Evolutionary conservation across 2,888 invertebrate genomes (phyloP), one percentile per base, ranked within the genome.

Genomic region (Drosophila seclusa): DNA sequence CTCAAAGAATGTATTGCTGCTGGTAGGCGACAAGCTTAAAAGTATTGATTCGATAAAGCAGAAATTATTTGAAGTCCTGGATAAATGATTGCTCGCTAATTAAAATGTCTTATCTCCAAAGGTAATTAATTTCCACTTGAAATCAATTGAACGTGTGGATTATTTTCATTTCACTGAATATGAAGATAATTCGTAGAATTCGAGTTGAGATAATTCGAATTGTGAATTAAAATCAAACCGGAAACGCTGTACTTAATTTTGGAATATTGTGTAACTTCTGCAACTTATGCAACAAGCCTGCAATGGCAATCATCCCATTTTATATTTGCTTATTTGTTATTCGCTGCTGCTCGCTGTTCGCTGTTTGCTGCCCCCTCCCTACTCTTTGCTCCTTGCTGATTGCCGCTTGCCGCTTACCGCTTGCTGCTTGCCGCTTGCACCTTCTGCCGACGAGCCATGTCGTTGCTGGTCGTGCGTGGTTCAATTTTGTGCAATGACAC

Each of bases 401-500:
- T 61, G 2, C 45, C 21, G 16, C 29, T 29, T 18, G n/a, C 34
- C 8, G 4, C 31, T 38, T 29, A 31, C 27, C 11, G 18, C 29
- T 48, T 27, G 34, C 24, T 52, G 10, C 42, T 32, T 27, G 34
- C 24, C 40, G 10, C 42, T 32, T n/a, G 29, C 50, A 36, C 27
- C 45, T 21, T 45, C 21, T 21, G 45, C 21, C 45, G 45, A 45
- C 45, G 45, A 45, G 21, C 45, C 24, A 45, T 18, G 45, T 24
- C 45, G 10, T 29, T 45, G 62, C 38, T 48, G 38, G 38, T 53
- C 60, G 76, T 79, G 70, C 80, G 63, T 76, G 80, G 57, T 69
- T 70, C 76, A 80, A 65, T 65, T 80, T 65, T 24, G 64, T 69
- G 80, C 76, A 76, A 80, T 76, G 76, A 77, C 76, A 77, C 65